Evolutionary conservation across 2,113 vertebrate species (phyloP), one percentile per base, ranked within the genome.

Genomic region (Gnathonemus echidnorhynchus): DNA sequence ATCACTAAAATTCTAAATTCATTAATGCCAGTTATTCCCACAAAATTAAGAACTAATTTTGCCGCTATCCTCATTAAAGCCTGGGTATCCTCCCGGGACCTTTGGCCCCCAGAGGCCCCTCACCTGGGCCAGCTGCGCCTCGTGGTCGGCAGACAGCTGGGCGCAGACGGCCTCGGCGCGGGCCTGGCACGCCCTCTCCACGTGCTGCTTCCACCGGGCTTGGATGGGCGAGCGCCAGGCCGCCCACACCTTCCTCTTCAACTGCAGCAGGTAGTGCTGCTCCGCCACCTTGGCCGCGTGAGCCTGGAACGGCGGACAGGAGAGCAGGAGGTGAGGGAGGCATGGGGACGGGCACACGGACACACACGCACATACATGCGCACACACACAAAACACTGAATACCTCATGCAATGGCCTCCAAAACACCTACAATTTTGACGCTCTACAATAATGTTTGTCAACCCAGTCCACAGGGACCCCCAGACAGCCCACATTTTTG

Each of bases 131-230:
- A 98, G 92, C 94, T 94, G 97, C 89, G 95, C 91, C 93, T 99
- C 98, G 74, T 98, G 98, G 58, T 98, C 96, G 48, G 95, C 92
- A 70, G 97, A 97, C 87, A 99, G 94, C 85, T 96, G 96, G 90
- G 96, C n/a, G 92, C 98, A 99, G 87, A 99, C 95, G 89, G 98
- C 97, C 91, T 99, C 97, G 1, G 98, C 98, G 90, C 96, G 96
- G 49, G 95, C 93, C 7, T 97, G 98, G 88, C 97, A 99, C 0
- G 98, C 98, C 90, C 92, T 94, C 91, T 98, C 96, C 90, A 98
- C 93, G 86, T 95, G 95, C 0, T 97, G 96, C 94, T 96, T 98
- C 98, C 98, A 98, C 89, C 93, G 96, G 92, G 91, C 94, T 91
- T 97, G 94, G 70, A 95, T 90, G 80, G 95, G 88, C 2, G 96